Evolutionary conservation across 2,888 invertebrate genomes (phyloP).

Genomic region (Tillus elongatus): DNA sequence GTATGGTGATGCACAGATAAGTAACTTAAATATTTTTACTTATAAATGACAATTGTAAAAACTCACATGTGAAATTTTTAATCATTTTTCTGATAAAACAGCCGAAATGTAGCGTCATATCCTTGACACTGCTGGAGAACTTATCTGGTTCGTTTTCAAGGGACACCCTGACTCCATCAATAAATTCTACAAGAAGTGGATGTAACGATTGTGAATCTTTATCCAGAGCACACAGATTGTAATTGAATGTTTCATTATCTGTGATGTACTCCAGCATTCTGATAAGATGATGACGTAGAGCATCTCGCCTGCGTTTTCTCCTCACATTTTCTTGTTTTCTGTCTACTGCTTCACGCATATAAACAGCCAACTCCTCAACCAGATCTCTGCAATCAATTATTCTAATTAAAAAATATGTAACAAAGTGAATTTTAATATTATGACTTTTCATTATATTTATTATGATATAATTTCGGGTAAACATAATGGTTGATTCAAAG

Average conservation of each 20-base stretch:
- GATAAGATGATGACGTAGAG: conserved; percentile 82
- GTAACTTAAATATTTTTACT: too few relatives aligned
- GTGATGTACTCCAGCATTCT: conserved; percentile 88
- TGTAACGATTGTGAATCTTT: conserved; percentile 74
- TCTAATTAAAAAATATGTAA: too few relatives aligned
- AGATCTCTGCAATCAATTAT: conserved; percentile 68
- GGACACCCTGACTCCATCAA: conserved; percentile 86
- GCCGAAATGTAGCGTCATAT: conserved; percentile 88
- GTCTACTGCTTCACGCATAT: conserved; percentile 92
- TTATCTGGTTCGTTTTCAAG: conserved; percentile 92
- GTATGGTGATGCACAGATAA: too few relatives aligned
- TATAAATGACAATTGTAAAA: too few relatives aligned
- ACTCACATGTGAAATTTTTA: conserved; percentile 83
- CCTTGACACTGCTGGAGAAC: conserved; percentile 76
- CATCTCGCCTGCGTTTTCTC: conserved; percentile 80
- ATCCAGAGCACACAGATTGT: conserved; percentile 76
- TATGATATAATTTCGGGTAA: too few relatives aligned
- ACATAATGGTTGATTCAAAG: too few relatives aligned
- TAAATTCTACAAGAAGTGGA: conserved; percentile 83
- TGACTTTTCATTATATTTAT: too few relatives aligned
- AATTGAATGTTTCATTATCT: conserved; percentile 80
- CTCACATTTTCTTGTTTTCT: conserved; percentile 96
- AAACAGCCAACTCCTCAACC: conserved; percentile 87
- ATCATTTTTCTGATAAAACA: conserved; percentile 90
- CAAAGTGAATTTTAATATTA: too few relatives aligned